Evolutionary conservation across 2,797 vertebrate species (phyloP).

Genomic region (Halcyon leucocephala): DNA sequence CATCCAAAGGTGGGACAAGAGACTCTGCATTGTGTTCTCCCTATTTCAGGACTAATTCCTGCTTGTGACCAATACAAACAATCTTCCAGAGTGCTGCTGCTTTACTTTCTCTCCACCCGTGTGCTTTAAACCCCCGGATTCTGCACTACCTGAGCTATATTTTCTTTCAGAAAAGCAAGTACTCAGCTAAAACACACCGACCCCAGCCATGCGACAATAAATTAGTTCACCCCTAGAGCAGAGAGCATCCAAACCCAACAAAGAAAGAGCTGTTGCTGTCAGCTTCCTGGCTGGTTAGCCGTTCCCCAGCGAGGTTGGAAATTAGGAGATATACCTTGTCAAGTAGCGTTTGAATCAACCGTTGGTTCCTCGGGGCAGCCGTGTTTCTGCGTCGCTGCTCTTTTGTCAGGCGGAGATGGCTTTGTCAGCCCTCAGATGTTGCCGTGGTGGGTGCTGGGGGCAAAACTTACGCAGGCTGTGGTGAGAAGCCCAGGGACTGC

Average conservation of each 20-base stretch:
- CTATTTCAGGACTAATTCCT: neutral
- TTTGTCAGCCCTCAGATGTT: constrained; percentile 22
- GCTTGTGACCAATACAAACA: neutral
- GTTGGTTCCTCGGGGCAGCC: neutral
- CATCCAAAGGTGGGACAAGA: neutral
- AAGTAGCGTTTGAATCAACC: neutral
- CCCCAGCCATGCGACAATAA: neutral
- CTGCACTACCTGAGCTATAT: neutral
- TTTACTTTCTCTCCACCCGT: neutral
- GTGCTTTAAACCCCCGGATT: neutral
- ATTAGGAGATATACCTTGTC: constrained; percentile 43
- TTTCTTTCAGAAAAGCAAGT: neutral
- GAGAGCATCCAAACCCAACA: neutral
- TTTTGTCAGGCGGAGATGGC: neutral
- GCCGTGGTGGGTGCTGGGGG: neutral
- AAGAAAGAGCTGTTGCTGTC: constrained; percentile 22
- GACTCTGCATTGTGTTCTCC: neutral
- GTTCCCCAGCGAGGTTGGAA: constrained; percentile 5
- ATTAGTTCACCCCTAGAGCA: neutral
- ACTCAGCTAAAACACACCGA: neutral
- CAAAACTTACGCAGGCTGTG: neutral
- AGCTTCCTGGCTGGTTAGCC: neutral
- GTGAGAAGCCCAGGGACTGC: neutral
- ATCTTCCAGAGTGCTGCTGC: neutral
- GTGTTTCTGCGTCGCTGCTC: constrained; percentile 32